Evolutionary conservation across 2,113 vertebrate species (phyloP), one percentile per base, ranked within the genome.

Genomic region (Lates calcarifer): DNA sequence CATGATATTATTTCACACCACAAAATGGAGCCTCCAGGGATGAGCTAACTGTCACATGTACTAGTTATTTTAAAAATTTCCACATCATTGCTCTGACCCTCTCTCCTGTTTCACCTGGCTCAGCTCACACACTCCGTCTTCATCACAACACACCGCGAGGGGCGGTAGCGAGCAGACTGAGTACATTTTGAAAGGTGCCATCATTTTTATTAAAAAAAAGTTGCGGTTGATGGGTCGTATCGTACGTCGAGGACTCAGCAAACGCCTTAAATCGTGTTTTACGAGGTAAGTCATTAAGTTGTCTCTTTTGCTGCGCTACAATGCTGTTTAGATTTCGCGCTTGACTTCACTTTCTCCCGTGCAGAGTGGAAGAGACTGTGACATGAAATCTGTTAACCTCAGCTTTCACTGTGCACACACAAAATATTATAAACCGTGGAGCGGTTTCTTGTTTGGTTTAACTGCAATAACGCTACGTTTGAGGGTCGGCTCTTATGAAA

Each of bases 161-260:
- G 82, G 89, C 87, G 68, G 13, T 65, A 63, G 64, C 1, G 82
- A 86, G 83, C 39, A 17, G 6, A 7, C 31, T 0, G 35, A 56
- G 63, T 56, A 26, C 14, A 18, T 86, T 79, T 79, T 15, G 22
- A 69, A 86, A 83, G 66, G 45, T 68, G 65, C 66, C 78, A 72
- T 85, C 51, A 45, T 82, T 68, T 83, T 85, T 64, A 71, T 85
- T 87, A 51, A 64, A 35, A 47, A 81, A 89, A 88, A 81, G 83
- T 91, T 86, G 10, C 11, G 55, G 1, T 65, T 68, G 74, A 72
- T 77, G 65, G 79, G 3, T 60, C 53, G 7, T 4, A 49, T 26
- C 62, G 17, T 11, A 22, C 24, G 49, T 51, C 15, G 64, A 26
- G 7, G 33, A 57, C 11, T 41, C 10, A 1, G 35, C 7, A 1